Conservation (phyloP, 2,888 invertebrate species). For the Neelides folsomi region DNA sequence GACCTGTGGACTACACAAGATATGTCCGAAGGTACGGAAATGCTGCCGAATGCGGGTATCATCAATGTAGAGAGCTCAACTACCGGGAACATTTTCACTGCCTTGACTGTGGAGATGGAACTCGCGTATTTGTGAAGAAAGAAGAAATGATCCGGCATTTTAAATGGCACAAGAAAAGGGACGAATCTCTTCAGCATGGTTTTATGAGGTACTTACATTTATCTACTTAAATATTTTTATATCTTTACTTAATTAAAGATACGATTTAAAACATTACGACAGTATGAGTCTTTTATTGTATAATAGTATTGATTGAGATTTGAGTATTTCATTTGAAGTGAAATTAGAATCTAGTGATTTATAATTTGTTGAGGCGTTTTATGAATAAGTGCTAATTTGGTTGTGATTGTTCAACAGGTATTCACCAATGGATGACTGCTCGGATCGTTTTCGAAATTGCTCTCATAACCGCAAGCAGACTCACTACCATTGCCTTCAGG, state of each 20-base stretch:
- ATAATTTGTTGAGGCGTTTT: too few species aligned
- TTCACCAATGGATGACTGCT: conserved; percentile 88
- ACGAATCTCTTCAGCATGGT: conserved; percentile 88
- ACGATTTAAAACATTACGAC: too few species aligned
- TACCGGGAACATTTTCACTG: conserved; percentile 94
- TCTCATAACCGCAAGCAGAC: conserved; percentile 88
- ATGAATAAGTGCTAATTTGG: not conserved
- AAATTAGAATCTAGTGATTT: too few species aligned
- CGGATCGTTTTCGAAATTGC: conserved; percentile 65
- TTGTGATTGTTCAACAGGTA: conserved; percentile 42
- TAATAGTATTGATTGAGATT: too few species aligned
- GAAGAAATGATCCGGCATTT: conserved; percentile 98
- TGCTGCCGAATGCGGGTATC: conserved; percentile 58
- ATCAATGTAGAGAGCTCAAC: conserved; percentile 73
- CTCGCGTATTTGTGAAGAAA: conserved; percentile 85
- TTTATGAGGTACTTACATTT: conserved; percentile 66
- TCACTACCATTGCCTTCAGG: conserved; percentile 94
- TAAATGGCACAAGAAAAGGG: conserved; percentile 98
- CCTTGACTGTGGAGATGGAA: conserved; percentile 52
- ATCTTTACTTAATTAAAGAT: too few species aligned
- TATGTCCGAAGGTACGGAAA: conserved; percentile 74
- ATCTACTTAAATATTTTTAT: too few species aligned
- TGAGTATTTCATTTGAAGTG: too few species aligned
- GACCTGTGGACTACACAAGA: conserved; percentile 59
- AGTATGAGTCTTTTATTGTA: too few species aligned